Evolutionary conservation across 2,797 vertebrate genomes (phyloP), one percentile per base, ranked within the genome.

Genomic region (Fringilla coelebs): DNA sequence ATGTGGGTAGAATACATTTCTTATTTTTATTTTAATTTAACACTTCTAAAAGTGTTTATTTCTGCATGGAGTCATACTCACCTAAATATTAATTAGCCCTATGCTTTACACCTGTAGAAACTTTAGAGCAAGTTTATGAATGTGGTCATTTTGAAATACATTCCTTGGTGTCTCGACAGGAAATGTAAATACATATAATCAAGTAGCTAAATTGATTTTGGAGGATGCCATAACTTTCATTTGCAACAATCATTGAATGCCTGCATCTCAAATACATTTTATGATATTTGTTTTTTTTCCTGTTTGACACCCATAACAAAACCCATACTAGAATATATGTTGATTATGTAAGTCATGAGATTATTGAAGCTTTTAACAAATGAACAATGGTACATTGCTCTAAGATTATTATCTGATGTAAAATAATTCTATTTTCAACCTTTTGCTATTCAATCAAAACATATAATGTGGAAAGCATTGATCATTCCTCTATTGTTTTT

Each of bases 341-440:
- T 85, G 10, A 13, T 43, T 73, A 36, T 61, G 16, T 7, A 57
- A 55, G 11, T 57, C 7, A 10, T 41, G 28, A 7, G 21, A 36
- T 51, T 84, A 60, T 34, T 24, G 16, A 40, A 67, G 28, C 17
- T 46, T 79, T 84, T 77, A 93, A 82, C 8, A 89, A 90, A 67
- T 61, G 11, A 41, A 24, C 15, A 77, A 29, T 7, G 32, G 20
- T 32, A 76, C 43, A 29, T 78, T 75, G 17, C 31, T 83, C 65
- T 89, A 78, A 91, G 18, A 77, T 88, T 65, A 62, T 52, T 81
- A 38, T 73, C 48, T 68, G n/a, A 46, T 40, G 29, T 68, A 73
- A 95, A 93, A 78, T 75, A 68, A 75, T 81, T 66, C n/a, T 88
- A 26, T 40, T 79, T 87, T 87, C 36, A 77, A 61, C 18, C 24